Evolutionary conservation across 2,888 invertebrate species (phyloP).

Genomic region (Agonopterix alstromeriana): DNA sequence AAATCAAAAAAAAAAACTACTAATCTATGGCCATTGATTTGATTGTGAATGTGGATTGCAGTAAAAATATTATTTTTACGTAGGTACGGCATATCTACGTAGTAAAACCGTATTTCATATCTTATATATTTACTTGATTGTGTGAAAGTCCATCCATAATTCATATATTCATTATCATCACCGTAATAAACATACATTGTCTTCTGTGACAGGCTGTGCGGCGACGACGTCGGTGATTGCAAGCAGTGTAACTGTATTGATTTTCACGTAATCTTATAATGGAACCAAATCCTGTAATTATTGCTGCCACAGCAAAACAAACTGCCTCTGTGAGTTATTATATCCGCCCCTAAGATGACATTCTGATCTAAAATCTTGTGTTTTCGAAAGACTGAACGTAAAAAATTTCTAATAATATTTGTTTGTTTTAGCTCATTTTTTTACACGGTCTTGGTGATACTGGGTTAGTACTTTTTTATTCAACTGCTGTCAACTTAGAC

Average conservation of each 20-base stretch:
- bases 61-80: too few species aligned
- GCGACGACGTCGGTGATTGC: not conserved
- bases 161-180: too few species aligned
- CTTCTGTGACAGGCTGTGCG: too few species aligned
- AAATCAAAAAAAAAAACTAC: too few species aligned
- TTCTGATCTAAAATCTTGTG: not conserved
- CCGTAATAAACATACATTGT: too few species aligned
- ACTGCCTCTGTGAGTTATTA: slow-evolving; percentile 85
- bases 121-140: too few species aligned
- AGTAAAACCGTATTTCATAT: too few species aligned
- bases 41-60: too few species aligned
- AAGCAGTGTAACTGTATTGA: slow-evolving; percentile 24
- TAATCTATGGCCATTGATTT: too few species aligned
- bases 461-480: slow-evolving; percentile 81
- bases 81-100: too few species aligned
- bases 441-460: slow-evolving; percentile 97
- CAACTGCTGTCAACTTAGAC: not conserved
- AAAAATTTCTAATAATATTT: slow-evolving; percentile 2
- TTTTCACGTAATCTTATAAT: slow-evolving; percentile 43
- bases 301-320: slow-evolving; percentile 89
- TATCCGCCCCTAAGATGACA: too few species aligned
- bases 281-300: slow-evolving; percentile 84
- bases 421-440: slow-evolving; percentile 90
- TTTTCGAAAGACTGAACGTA: not conserved
- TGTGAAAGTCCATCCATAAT: too few species aligned